Base-by-base conservation (phyloP, 2,888 invertebrate genomes). In the Cephus rjabovi region DNA sequence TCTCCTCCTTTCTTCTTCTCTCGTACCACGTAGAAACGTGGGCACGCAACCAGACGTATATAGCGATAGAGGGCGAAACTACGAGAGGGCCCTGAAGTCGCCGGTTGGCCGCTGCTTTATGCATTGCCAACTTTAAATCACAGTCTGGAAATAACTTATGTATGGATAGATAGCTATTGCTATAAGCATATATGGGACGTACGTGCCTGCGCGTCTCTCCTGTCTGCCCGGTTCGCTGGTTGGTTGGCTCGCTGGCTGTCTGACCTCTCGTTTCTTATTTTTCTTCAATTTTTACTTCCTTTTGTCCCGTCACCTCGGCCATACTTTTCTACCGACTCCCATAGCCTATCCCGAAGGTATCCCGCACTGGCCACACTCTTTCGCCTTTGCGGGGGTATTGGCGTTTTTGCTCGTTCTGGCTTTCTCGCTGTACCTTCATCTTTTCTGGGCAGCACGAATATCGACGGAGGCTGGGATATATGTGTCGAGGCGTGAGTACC, bases 91-190 rank as follows among this genome's bases (percentile, higher is more conserved):
- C 56, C 56, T 56, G 56, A 56, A 56, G 23, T 56, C 56, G 23
- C 56, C 56, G 56, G 56, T 56, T 56, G 56, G 56, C 34, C 30
- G 37, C 68, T 31, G 56, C 77, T 79, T 82, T 84, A 83, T 84
- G 84, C 82, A 85, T 83, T 83, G 86, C 83, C 83, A 85, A 86
- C 83, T 83, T 83, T 84, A 86, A 87, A 88, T 87, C 86, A 87
- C 83, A 75, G 81, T 69, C 79, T 83, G 83, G 82, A 86, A 86
- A 85, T 85, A 86, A 71, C 71, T 71, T 71, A 71, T 34, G 71
- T 71, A 71, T 71, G 81, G 84, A 83, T 86, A 82, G 85, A 86
- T 86, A 79, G 84, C 79, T 81, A 83, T 86, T 83, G 81, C 81
- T 81, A 82, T 82, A 82, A 86, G 82, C 81, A 71, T 71, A 80